Evolutionary conservation across 1,140 invertebrate genomes (phyloP).

Genomic region (Leptinotarsa undecemlineata): DNA sequence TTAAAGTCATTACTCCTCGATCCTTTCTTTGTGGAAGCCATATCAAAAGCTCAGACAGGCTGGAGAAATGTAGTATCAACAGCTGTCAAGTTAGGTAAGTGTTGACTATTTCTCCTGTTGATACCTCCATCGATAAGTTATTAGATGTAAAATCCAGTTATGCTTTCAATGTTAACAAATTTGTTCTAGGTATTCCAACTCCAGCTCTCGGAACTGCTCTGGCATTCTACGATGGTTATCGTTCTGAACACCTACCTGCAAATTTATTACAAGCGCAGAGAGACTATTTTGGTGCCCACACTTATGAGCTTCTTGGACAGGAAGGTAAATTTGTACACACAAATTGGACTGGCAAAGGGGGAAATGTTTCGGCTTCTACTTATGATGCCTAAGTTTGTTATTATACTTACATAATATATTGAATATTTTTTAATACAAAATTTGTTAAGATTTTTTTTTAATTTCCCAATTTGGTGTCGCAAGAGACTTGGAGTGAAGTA

Average conservation of each 20-base stretch:
- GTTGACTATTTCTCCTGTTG: background rate
- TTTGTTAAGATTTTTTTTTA: too few species aligned
- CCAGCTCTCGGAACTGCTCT: constrained; percentile 92
- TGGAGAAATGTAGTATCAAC: constrained; percentile 70
- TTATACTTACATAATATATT: too few species aligned
- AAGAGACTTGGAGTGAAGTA: too few species aligned
- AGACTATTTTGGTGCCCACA: constrained; percentile 99
- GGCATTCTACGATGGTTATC: constrained; percentile 96
- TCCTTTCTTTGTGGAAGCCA: constrained; percentile 89
- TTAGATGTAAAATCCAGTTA: background rate
- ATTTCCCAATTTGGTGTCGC: too few species aligned
- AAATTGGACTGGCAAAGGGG: constrained; percentile 98
- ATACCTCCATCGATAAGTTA: too few species aligned
- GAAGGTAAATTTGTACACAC: constrained; percentile 95
- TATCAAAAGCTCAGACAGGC: constrained; percentile 76
- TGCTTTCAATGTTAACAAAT: constrained; percentile 4
- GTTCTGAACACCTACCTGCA: constrained; percentile 48
- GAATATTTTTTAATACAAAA: too few species aligned
- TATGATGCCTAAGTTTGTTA: constrained; percentile 76
- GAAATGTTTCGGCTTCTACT: constrained; percentile 93
- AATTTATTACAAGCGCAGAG: constrained; percentile 82
- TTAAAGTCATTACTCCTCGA: constrained; percentile 92
- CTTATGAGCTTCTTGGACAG: constrained; percentile 86
- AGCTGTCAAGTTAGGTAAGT: constrained; percentile 57
- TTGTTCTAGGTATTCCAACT: constrained; percentile 81